Percentiles rank a stretch among this genome's conserved stretches.
Conservation (phyloP, 2,797 vertebrate genomes). For the Acrossocheilus wenchowensis region DNA sequence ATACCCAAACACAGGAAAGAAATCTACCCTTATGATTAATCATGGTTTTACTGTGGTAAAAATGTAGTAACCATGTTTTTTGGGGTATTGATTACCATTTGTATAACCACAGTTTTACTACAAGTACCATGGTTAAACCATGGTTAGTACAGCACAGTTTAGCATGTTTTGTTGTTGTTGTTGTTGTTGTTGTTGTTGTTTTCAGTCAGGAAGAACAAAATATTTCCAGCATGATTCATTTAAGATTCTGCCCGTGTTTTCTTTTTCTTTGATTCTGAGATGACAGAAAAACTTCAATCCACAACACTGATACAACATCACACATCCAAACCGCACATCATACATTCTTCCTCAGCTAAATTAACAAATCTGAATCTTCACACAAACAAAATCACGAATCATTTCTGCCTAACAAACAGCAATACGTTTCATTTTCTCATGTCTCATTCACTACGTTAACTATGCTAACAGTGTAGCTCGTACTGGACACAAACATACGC, state of each 20-base stretch:
- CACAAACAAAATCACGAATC: not conserved
- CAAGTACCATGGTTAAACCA: too few relatives aligned
- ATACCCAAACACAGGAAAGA: not conserved
- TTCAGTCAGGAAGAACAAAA: not conserved
- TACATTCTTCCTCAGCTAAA: not conserved
- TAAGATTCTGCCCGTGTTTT: not conserved
- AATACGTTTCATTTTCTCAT: not conserved
- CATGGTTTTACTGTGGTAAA: too few relatives aligned
- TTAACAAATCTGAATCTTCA: conserved; percentile 2
- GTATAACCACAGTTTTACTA: too few relatives aligned
- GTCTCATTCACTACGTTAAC: not conserved
- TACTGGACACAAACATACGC: not conserved
- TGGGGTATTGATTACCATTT: too few relatives aligned
- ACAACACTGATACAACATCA: not conserved
- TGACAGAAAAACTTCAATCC: not conserved
- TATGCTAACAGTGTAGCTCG: not conserved
- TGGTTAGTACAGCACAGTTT: too few relatives aligned
- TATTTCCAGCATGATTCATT: not conserved
- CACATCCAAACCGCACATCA: not conserved
- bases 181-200: too few relatives aligned
- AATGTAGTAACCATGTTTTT: too few relatives aligned
- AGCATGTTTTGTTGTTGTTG: too few relatives aligned
- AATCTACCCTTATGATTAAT: not conserved
- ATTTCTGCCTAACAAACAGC: not conserved
- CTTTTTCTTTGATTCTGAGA: not conserved